Percentiles rank a stretch among this genome's conserved stretches.
Conservation (phyloP, 2,888 invertebrate genomes). For the Agrotis segetum region DNA sequence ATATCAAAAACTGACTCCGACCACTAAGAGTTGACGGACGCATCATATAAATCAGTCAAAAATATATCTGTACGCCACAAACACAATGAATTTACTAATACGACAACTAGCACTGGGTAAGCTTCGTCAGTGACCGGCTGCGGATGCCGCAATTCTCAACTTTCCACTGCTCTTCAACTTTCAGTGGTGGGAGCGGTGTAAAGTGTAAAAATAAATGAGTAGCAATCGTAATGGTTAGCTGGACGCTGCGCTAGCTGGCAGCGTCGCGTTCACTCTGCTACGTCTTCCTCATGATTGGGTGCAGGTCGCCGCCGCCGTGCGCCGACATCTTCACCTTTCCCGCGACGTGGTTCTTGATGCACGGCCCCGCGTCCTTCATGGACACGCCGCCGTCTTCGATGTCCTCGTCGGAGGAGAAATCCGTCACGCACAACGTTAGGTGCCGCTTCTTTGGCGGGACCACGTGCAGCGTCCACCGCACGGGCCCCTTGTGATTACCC, state of each 20-base stretch:
- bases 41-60: constrained; percentile 71
- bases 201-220: constrained; percentile 71
- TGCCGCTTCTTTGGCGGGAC: constrained; percentile 86
- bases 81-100: constrained; percentile 64
- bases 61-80: constrained; percentile 69
- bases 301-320: constrained; percentile 87
- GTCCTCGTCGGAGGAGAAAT: constrained; percentile 86
- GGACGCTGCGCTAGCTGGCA: constrained; percentile 38
- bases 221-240: constrained; percentile 59
- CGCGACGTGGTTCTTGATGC: constrained; percentile 76
- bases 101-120: constrained; percentile 51
- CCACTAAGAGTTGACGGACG: constrained; percentile 74
- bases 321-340: constrained; percentile 84
- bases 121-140: constrained; percentile 58
- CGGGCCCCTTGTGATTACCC: constrained; percentile 77
- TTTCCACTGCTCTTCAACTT: constrained; percentile 63
- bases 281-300: constrained; percentile 85
- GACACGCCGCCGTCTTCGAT: constrained; percentile 75
- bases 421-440: constrained; percentile 82
- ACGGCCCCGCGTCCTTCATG: constrained; percentile 81
- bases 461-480: constrained; percentile 84
- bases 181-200: constrained; percentile 72
- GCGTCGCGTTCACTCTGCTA: constrained; percentile 65
- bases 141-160: constrained; percentile 58
- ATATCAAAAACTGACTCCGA: constrained; percentile 80